Evolutionary conservation across 2,113 vertebrate genomes (phyloP).

Genomic region (Genyomyrus donnyi): DNA sequence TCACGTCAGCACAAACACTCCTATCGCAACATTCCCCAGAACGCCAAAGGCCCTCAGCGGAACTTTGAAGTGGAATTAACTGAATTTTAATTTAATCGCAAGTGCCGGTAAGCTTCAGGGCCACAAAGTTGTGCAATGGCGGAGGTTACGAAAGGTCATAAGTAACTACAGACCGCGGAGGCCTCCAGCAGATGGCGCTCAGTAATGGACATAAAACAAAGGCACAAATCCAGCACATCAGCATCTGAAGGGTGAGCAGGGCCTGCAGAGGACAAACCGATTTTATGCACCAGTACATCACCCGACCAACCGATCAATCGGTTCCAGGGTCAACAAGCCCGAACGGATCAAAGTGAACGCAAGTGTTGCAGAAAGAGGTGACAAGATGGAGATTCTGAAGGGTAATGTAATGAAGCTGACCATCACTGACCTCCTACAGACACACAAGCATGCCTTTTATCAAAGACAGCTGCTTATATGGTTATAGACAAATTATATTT

Average conservation of each 20-base stretch:
- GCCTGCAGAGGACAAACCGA: neutral
- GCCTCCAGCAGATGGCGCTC: neutral
- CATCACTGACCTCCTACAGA: neutral
- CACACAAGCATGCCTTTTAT: neutral
- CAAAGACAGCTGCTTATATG: neutral
- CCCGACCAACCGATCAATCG: neutral
- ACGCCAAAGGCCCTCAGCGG: neutral
- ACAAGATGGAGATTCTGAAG: neutral
- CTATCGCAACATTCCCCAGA: neutral
- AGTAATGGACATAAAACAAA: neutral
- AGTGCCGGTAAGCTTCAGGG: neutral
- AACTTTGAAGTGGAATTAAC: slow-evolving; percentile 2
- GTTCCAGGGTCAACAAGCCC: neutral
- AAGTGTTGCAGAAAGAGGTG: neutral
- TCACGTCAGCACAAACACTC: neutral
- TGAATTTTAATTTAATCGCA: neutral
- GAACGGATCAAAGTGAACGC: neutral
- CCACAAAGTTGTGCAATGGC: neutral
- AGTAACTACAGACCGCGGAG: neutral
- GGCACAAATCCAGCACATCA: neutral
- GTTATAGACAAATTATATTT: neutral
- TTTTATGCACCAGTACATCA: neutral
- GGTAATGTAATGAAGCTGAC: neutral
- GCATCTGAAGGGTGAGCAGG: neutral
- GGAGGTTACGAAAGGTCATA: neutral